Evolutionary conservation across 30 jellyfish, hydroid and myxozoan species (phyloP).

Genomic region (Clytia hemisphaerica): DNA sequence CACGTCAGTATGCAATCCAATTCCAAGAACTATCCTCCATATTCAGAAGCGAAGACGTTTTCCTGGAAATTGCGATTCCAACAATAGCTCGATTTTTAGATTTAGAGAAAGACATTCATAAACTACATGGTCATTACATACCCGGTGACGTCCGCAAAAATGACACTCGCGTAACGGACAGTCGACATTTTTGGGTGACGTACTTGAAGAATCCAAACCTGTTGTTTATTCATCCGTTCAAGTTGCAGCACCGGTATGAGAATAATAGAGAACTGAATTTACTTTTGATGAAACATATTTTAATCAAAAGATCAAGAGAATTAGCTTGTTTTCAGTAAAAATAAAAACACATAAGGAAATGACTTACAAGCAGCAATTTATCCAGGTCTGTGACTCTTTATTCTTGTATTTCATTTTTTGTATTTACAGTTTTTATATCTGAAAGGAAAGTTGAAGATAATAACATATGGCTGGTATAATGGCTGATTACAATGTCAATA

Average conservation of each 20-base stretch:
- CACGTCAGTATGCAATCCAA: constrained; percentile 46
- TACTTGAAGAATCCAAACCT: constrained; percentile 46
- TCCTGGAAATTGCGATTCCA: constrained; percentile 86
- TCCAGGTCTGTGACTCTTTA: too few species aligned
- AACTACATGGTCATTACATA: constrained; percentile 63
- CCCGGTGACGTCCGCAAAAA: constrained; percentile 93
- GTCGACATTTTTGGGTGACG: constrained; percentile 86
- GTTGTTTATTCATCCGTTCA: constrained; percentile 90
- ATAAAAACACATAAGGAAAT: too few species aligned
- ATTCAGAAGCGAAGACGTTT: constrained; percentile 51
- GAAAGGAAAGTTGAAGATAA: too few species aligned
- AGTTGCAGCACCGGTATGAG: constrained; percentile 69
- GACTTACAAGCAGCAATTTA: too few species aligned
- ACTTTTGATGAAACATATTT: constrained; percentile 57
- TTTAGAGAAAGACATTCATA: constrained; percentile 34
- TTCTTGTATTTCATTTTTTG: too few species aligned
- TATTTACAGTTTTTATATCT: too few species aligned
- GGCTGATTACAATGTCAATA: too few species aligned
- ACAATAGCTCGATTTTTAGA: constrained; percentile 60
- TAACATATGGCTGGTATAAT: too few species aligned
- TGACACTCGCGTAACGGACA: constrained; percentile 85
- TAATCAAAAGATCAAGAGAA: constrained; percentile 56
- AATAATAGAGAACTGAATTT: constrained; percentile 73
- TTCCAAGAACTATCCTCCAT: constrained; percentile 60
- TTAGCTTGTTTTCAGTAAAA: constrained; percentile 22